A percentile compares a stretch with the other conserved stretches of the same genome.
Evolutionary conservation across 2,113 vertebrate genomes (phyloP).

Genomic region (Zosterops lateralis): DNA sequence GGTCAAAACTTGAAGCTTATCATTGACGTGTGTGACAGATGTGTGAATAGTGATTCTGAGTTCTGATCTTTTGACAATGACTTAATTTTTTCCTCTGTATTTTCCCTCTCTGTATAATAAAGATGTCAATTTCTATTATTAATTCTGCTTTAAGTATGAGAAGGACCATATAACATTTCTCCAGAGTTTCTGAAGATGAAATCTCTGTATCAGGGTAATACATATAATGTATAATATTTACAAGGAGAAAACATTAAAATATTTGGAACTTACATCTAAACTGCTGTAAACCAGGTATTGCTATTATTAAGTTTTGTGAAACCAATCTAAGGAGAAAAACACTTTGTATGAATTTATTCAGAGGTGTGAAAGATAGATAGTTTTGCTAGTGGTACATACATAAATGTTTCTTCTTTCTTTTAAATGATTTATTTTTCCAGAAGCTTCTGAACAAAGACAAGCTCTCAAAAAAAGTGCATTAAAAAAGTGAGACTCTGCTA

Average conservation of each 20-base stretch:
- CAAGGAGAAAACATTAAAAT: neutral
- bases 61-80: neutral
- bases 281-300: neutral
- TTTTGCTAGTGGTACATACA: neutral
- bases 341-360: neutral
- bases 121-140: neutral
- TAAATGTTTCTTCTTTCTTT: neutral
- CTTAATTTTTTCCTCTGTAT: neutral
- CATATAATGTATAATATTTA: neutral
- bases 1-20: neutral
- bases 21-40: neutral
- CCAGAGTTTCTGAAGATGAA: neutral
- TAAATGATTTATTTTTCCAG: conserved; percentile 15
- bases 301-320: neutral
- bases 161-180: neutral
- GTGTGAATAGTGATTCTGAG: neutral
- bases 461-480: neutral
- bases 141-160: neutral
- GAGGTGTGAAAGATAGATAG: neutral
- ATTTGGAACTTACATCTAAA: neutral
- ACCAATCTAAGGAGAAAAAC: neutral
- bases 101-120: neutral
- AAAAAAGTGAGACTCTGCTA: neutral
- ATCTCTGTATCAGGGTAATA: neutral
- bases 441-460: neutral